phyloP scores from a whole-genome alignment of 2,888 invertebrate genomes.

The Pollenia labialis region DNA sequence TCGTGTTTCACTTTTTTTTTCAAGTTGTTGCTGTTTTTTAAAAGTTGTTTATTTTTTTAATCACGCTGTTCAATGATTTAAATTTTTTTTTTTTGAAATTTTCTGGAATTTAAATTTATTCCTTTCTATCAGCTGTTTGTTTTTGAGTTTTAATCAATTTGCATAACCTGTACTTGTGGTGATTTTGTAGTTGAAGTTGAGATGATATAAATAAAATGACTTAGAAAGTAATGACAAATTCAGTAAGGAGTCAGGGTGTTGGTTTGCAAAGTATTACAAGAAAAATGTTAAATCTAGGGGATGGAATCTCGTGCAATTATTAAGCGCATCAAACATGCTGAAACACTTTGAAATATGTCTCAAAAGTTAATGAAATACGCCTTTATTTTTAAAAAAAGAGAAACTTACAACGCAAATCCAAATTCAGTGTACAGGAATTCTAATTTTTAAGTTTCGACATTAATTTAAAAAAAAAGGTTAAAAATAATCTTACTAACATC shows the following conservation, averaged over 20 bases:
- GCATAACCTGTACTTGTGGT: conserved; percentile 75
- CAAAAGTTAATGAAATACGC: too few relatives aligned
- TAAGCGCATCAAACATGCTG: too few relatives aligned
- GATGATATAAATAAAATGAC: conserved; percentile 42
- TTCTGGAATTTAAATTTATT: conserved; percentile 35
- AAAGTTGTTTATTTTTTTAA: conserved; percentile 56
- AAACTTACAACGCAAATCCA: too few relatives aligned
- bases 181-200: background rate
- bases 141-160: conserved; percentile 76
- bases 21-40: conserved; percentile 19
- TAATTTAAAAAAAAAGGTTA: too few relatives aligned
- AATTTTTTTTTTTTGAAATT: conserved; percentile 26
- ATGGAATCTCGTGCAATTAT: too few relatives aligned
- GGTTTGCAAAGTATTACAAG: conserved; percentile 3
- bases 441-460: too few relatives aligned
- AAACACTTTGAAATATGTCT: too few relatives aligned
- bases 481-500: too few relatives aligned
- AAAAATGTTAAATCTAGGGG: conserved; percentile 19
- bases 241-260: background rate
- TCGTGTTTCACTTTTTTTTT: conserved; percentile 16
- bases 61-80: conserved; percentile 44
- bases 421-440: too few relatives aligned
- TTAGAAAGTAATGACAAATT: conserved; percentile 53
- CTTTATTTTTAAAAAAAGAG: too few relatives aligned
- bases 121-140: conserved; percentile 39